Conservation (phyloP, 2,888 invertebrate genomes). For the Ennomos erosarius region DNA sequence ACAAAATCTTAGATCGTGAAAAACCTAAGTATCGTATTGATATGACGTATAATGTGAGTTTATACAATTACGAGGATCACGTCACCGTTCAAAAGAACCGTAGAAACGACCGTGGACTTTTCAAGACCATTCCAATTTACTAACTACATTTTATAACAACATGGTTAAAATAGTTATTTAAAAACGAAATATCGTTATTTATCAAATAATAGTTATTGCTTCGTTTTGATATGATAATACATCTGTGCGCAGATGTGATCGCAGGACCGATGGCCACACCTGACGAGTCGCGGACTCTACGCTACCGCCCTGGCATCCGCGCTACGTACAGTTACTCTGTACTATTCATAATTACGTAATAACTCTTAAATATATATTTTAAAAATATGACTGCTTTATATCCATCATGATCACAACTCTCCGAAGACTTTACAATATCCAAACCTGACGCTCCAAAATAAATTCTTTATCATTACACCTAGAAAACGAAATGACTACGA, state of each 20-base stretch:
- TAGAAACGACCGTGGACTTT: conserved; percentile 80
- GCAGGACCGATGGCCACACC: conserved; percentile 21
- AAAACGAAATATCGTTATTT: conserved; percentile 77
- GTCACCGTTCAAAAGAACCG: conserved; percentile 82
- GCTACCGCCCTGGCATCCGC: conserved; percentile 32
- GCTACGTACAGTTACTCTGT: conserved; percentile 58
- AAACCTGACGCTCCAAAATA: conserved; percentile 82
- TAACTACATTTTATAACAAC: conserved; percentile 82
- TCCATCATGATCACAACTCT: conserved; percentile 84
- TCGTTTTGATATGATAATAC: conserved; percentile 80
- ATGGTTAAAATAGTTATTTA: conserved; percentile 82
- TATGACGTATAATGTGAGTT: conserved; percentile 75
- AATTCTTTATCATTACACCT: conserved; percentile 84
- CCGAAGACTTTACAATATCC: conserved; percentile 83
- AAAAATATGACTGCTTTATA: conserved; percentile 85
- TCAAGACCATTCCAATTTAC: conserved; percentile 79
- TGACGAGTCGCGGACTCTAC: conserved; percentile 10
- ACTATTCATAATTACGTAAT: conserved; percentile 76
- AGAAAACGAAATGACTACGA: conserved; percentile 84
- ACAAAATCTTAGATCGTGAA: conserved; percentile 57
- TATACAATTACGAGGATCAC: conserved; percentile 62
- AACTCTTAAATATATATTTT: conserved; percentile 82
- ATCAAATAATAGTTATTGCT: conserved; percentile 85
- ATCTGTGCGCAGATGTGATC: conserved; percentile 61
- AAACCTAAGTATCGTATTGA: conserved; percentile 66